phyloP scores from a whole-genome alignment of 2,797 vertebrate species.

The Pelobates cultripes region DNA sequence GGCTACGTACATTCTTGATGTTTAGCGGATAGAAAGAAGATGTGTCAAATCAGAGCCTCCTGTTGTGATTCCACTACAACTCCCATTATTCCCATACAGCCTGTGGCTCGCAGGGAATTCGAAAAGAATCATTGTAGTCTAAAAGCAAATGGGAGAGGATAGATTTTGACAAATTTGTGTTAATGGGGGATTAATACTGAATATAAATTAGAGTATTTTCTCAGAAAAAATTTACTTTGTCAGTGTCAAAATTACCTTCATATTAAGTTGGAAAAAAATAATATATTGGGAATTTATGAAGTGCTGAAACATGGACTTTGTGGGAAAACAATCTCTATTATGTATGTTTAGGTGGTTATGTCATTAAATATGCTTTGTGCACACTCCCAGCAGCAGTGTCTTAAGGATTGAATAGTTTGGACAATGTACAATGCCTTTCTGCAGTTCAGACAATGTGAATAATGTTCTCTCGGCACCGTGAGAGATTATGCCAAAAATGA shows the following conservation, averaged over 20 bases:
- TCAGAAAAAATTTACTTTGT: not conserved
- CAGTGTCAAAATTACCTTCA: not conserved
- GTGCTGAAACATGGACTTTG: not conserved
- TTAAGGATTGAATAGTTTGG: not conserved
- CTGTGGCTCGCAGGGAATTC: no score
- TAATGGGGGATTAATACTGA: no score
- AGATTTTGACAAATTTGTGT: no score
- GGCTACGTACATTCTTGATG: no score
- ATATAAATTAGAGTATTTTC: not conserved
- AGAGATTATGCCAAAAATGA: conserved; percentile 24
- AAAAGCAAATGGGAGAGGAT: no score
- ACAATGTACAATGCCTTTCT: conserved; percentile 6
- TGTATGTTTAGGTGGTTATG: not conserved
- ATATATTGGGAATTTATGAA: not conserved
- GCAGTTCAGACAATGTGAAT: conserved; percentile 28
- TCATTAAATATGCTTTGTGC: not conserved
- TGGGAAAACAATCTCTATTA: not conserved
- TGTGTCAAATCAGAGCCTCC: no score
- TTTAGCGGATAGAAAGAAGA: no score
- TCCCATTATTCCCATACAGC: no score
- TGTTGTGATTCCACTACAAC: no score
- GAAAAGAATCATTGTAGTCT: no score
- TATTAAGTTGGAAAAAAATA: not conserved
- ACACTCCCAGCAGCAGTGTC: not conserved
- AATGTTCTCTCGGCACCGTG: conserved; percentile 13